These are phyloP conservation scores for Drosophila ananassae DNA, from an alignment of 1,140 invertebrate species.

Conservation along the genomic window DNA sequence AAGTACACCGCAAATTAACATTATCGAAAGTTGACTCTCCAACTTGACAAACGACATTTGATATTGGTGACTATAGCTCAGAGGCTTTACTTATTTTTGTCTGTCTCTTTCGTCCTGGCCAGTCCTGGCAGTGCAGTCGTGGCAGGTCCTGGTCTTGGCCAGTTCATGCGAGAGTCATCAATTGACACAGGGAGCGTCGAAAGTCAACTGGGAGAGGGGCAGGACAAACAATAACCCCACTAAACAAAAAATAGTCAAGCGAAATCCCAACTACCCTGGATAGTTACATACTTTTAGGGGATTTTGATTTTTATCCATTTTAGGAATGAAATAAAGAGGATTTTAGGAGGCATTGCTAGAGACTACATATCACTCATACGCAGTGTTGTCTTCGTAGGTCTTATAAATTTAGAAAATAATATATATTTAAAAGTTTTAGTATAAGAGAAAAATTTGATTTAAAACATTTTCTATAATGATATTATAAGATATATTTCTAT, in stretches of 20 bases:
- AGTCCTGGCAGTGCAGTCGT: neutral
- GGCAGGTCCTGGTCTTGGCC: slow-evolving; percentile 1
- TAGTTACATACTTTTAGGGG: neutral
- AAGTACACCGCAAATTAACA: slow-evolving; percentile 17
- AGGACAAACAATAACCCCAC: slow-evolving; percentile 9
- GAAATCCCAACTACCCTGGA: neutral
- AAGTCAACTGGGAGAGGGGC: slow-evolving; percentile 40
- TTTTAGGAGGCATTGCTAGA: no score
- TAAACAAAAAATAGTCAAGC: neutral
- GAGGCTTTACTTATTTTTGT: neutral
- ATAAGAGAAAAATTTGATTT: no score
- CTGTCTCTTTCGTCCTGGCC: neutral
- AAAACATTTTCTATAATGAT: no score
- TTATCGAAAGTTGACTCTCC: slow-evolving; percentile 15
- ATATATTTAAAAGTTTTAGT: no score
- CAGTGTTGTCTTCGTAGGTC: no score
- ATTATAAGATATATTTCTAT: no score
- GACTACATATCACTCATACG: no score
- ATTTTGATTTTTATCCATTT: no score
- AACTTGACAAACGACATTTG: slow-evolving; percentile 14
- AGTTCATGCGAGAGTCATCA: slow-evolving; percentile 35
- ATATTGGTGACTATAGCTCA: slow-evolving; percentile 1
- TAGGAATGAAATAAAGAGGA: no score
- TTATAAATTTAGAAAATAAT: no score
- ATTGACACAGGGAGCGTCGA: slow-evolving; percentile 44